These are phyloP conservation scores for Guaruba guarouba DNA, from an alignment of 2,113 vertebrate genomes.

Conservation along the genomic window DNA sequence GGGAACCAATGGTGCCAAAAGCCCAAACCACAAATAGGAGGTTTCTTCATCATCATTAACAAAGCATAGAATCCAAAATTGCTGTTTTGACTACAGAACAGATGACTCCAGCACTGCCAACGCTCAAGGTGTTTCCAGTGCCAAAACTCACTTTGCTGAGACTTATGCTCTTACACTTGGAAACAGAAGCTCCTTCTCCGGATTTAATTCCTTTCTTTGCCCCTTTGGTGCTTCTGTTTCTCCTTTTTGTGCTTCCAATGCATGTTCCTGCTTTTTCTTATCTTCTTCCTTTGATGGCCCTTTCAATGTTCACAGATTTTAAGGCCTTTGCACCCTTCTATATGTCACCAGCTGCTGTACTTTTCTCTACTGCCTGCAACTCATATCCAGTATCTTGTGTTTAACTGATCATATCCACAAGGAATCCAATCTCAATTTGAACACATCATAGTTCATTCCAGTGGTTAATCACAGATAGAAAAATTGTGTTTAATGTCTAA, in stretches of 20 bases:
- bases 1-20: neutral
- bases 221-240: neutral
- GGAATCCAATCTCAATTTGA: neutral
- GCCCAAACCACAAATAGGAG: neutral
- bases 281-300: neutral
- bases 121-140: slow-evolving; percentile 18
- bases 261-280: neutral
- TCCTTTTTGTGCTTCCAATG: neutral
- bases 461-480: slow-evolving; percentile 11
- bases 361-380: neutral
- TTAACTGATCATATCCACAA: neutral
- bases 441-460: neutral
- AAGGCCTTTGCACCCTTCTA: neutral
- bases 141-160: slow-evolving; percentile 38
- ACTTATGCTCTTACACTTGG: neutral
- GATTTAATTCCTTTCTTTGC: neutral
- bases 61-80: slow-evolving; percentile 2
- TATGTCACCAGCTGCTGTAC: neutral
- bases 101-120: slow-evolving; percentile 40
- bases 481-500: slow-evolving; percentile 29
- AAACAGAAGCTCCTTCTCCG: neutral
- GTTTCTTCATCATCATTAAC: slow-evolving; percentile 32
- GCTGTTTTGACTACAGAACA: slow-evolving; percentile 29
- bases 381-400: neutral
- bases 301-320: neutral